A percentile compares a stretch with the other conserved stretches of the same genome.
Evolutionary conservation across 1,140 invertebrate species (phyloP).

Genomic region (Drosophila lowei): DNA sequence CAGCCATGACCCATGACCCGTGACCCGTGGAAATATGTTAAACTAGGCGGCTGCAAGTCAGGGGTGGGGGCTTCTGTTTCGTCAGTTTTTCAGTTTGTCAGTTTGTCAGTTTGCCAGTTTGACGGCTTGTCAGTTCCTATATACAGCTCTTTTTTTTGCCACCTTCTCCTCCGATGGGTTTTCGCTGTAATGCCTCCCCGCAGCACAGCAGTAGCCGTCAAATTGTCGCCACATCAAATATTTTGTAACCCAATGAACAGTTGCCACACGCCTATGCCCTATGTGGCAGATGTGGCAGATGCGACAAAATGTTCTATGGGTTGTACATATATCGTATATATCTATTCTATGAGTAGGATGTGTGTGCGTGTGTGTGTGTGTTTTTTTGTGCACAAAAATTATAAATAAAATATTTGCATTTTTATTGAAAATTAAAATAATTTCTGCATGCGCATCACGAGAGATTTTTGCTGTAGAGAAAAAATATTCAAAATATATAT

Average conservation of each 20-base stretch:
- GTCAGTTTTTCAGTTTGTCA: slow-evolving; percentile 44
- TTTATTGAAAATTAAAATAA: slow-evolving; percentile 67
- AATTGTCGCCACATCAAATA: slow-evolving; percentile 44
- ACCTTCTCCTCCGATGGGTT: neutral
- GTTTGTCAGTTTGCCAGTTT: slow-evolving; percentile 51
- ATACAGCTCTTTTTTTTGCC: slow-evolving; percentile 19
- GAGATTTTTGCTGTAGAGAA: slow-evolving; percentile 13
- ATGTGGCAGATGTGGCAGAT: neutral
- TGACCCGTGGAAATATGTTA: slow-evolving; percentile 43
- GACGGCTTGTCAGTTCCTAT: slow-evolving; percentile 47
- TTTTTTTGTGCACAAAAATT: slow-evolving; percentile 49
- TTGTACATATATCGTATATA: slow-evolving; percentile 14
- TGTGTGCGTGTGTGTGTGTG: slow-evolving; percentile 9
- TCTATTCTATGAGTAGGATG: slow-evolving; percentile 14
- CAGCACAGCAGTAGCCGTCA: slow-evolving; percentile 44
- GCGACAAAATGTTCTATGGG: slow-evolving; percentile 30
- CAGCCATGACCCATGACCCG: slow-evolving; percentile 20
- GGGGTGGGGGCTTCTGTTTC: slow-evolving; percentile 38
- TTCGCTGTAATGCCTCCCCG: slow-evolving; percentile 11
- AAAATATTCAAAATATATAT: slow-evolving; percentile 24
- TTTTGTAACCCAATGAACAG: slow-evolving; percentile 25
- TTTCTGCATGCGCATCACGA: slow-evolving; percentile 38
- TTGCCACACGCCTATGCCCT: neutral
- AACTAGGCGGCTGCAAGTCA: slow-evolving; percentile 49
- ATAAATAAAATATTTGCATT: slow-evolving; percentile 66